Evolutionary conservation across 1,140 invertebrate genomes (phyloP).

Genomic region (Cydia amplana): DNA sequence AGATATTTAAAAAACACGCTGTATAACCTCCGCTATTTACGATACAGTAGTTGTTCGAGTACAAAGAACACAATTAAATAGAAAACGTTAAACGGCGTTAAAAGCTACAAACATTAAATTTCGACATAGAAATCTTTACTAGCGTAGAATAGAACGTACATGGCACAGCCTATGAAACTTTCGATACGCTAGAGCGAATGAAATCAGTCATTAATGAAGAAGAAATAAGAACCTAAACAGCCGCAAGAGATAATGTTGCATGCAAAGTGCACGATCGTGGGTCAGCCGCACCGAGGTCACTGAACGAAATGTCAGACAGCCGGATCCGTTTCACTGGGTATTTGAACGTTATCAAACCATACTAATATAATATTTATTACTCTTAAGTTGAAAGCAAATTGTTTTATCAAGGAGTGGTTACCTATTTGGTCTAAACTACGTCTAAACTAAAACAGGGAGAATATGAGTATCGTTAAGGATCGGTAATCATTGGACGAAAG

Average conservation of each 20-base stretch:
- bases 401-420: not conserved
- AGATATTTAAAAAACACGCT: no score
- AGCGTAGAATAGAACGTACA: conserved; percentile 48
- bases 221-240: conserved; percentile 40
- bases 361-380: conserved; percentile 31
- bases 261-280: conserved; percentile 56
- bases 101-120: conserved; percentile 39
- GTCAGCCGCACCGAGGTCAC: conserved; percentile 65
- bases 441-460: no score
- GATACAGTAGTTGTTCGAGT: not conserved
- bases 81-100: conserved; percentile 36
- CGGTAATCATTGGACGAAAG: no score
- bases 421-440: not conserved
- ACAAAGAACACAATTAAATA: conserved; percentile 32
- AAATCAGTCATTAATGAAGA: conserved; percentile 46
- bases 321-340: conserved; percentile 61
- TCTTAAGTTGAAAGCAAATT: not conserved
- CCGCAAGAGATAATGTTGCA: conserved; percentile 35
- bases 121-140: conserved; percentile 62
- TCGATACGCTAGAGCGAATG: conserved; percentile 28
- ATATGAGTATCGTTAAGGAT: no score
- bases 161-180: conserved; percentile 41
- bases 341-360: conserved; percentile 39
- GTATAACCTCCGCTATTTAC: not conserved
- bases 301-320: conserved; percentile 66